phyloP scores from a whole-genome alignment of 2,797 vertebrate species.

The Echiichthys vipera region DNA sequence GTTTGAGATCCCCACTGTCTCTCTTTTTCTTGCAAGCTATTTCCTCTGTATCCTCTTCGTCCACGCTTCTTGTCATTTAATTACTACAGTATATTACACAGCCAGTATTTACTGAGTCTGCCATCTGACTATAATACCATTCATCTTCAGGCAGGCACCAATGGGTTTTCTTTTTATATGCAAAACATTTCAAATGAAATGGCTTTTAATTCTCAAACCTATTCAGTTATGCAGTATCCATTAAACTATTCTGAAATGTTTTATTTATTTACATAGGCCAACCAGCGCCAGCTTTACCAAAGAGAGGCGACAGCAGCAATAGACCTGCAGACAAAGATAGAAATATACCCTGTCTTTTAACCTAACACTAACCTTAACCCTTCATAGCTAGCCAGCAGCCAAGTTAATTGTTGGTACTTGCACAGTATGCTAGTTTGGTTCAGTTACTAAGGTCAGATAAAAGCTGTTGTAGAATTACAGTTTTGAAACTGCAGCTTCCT shows the following conservation, averaged over 20 bases:
- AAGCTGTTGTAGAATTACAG: no score
- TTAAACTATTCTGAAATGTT: neutral
- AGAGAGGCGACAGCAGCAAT: neutral
- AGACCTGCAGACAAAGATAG: neutral
- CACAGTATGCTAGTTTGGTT: no score
- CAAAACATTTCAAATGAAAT: slow-evolving; percentile 10
- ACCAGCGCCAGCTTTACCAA: neutral
- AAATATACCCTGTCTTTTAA: no score
- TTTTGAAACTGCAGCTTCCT: no score
- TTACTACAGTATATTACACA: slow-evolving; percentile 49
- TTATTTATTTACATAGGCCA: neutral
- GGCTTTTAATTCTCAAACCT: neutral
- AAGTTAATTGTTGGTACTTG: no score
- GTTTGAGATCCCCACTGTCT: slow-evolving; percentile 16
- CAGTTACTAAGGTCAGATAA: no score
- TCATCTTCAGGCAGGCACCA: slow-evolving; percentile 30
- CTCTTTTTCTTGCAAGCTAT: slow-evolving; percentile 2
- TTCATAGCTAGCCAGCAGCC: no score
- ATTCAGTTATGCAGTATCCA: no score
- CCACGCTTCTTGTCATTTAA: slow-evolving; percentile 49
- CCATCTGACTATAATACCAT: slow-evolving; percentile 11
- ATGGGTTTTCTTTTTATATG: slow-evolving; percentile 39
- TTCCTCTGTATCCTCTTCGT: slow-evolving; percentile 35
- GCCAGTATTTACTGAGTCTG: slow-evolving; percentile 39
- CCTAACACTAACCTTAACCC: no score